Evolutionary conservation across 2,797 vertebrate species (phyloP).

Genomic region (Propithecus perrieri): DNA sequence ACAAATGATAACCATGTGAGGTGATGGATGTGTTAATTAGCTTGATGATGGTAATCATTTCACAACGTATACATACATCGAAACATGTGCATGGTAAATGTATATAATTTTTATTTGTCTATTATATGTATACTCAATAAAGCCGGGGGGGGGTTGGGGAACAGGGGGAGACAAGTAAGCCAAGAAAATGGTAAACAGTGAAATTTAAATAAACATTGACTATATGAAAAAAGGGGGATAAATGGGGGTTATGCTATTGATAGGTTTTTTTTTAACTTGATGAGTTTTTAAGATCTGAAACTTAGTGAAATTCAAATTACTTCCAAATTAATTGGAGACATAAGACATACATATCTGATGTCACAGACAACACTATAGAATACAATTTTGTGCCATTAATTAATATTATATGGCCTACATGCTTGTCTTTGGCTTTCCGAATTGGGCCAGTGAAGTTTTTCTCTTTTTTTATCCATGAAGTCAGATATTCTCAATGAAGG

Average conservation of each 20-base stretch:
- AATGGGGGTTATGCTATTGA: not conserved
- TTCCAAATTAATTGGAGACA: not conserved
- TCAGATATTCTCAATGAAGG: not conserved
- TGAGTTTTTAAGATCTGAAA: not conserved
- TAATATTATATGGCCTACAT: not conserved
- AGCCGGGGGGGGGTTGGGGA: not conserved
- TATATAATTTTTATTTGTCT: not conserved
- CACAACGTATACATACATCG: not conserved
- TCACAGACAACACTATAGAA: not conserved
- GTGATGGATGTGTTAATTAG: not conserved
- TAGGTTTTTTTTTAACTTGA: not conserved
- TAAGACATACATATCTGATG: not conserved
- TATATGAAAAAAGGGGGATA: not conserved
- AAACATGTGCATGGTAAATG: not conserved
- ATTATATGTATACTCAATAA: not conserved
- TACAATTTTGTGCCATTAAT: not conserved
- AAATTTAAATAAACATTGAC: not conserved
- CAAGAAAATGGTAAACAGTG: not conserved
- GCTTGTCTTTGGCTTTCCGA: not conserved
- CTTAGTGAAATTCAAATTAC: not conserved
- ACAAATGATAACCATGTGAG: not conserved
- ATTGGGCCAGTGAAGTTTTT: not conserved
- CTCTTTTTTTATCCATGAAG: not conserved
- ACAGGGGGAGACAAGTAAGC: not conserved
- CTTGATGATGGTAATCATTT: not conserved